A percentile compares a stretch with the other conserved stretches of the same genome.
phyloP scores from a whole-genome alignment of 2,113 vertebrate species.

The Sprattus sprattus region DNA sequence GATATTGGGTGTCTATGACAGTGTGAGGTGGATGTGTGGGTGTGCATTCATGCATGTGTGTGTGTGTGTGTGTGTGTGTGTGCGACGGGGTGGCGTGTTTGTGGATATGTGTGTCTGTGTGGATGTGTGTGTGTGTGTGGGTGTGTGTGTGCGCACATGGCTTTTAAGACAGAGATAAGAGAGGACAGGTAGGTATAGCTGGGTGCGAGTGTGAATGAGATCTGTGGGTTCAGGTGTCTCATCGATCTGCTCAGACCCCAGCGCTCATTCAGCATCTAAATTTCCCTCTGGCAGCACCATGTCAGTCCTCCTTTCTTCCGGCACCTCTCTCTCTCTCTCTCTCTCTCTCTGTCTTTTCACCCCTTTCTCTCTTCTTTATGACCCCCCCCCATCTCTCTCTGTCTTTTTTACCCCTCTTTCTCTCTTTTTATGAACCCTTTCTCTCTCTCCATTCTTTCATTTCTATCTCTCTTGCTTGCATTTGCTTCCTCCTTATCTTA shows the following conservation, averaged over 20 bases:
- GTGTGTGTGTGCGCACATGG: neutral
- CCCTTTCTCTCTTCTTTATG: neutral
- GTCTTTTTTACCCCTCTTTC: neutral
- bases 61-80: slow-evolving; percentile 7
- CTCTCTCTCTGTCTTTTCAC: neutral
- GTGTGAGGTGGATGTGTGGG: neutral
- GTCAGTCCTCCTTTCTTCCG: slow-evolving; percentile 34
- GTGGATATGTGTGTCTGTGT: slow-evolving; percentile 3
- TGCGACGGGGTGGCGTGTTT: too few relatives aligned
- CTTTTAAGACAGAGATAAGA: slow-evolving; percentile 29
- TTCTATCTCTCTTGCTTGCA: neutral
- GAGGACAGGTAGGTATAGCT: slow-evolving; percentile 43
- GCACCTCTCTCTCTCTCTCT: slow-evolving; percentile 5
- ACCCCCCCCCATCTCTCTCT: neutral
- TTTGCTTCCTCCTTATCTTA: neutral
- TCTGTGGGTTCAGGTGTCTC: slow-evolving; percentile 53
- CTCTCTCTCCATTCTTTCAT: neutral
- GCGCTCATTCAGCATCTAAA: slow-evolving; percentile 56
- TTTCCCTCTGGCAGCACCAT: slow-evolving; percentile 52
- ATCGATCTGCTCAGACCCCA: slow-evolving; percentile 57
- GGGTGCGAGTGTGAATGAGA: slow-evolving; percentile 52
- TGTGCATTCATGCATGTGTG: neutral
- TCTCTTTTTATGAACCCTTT: neutral
- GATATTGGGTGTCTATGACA: neutral
- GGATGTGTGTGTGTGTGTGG: neutral